Conservation (phyloP, 2,888 invertebrate species). For the Dryocosmus kuriphilus region DNA sequence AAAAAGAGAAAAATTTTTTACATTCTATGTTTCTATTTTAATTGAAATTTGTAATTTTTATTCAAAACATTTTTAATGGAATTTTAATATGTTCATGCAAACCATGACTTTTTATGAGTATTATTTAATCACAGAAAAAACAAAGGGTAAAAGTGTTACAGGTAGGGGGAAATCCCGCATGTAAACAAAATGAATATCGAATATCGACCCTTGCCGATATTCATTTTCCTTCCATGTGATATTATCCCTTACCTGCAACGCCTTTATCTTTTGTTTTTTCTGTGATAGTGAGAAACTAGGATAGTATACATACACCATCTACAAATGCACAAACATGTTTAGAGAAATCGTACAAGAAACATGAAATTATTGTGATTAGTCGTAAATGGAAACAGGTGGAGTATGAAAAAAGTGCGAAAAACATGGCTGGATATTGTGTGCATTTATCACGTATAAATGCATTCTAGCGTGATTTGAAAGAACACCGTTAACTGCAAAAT, state of each 20-base stretch:
- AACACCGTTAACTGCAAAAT: too few species aligned
- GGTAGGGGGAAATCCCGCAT: too few species aligned
- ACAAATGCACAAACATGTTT: slow-evolving; percentile 29
- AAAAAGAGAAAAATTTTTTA: neutral
- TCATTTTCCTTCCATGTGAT: too few species aligned
- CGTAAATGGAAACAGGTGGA: neutral
- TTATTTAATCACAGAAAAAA: too few species aligned
- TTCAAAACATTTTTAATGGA: neutral
- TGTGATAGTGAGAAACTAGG: neutral
- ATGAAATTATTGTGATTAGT: slow-evolving; percentile 8
- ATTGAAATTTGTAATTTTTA: neutral
- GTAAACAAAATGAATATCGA: too few species aligned
- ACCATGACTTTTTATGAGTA: neutral
- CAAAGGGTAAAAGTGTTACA: too few species aligned
- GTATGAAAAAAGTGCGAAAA: neutral
- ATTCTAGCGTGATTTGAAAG: too few species aligned
- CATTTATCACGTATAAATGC: too few species aligned
- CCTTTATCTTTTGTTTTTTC: too few species aligned
- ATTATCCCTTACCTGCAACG: too few species aligned
- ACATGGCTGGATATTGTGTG: neutral
- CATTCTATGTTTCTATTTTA: neutral
- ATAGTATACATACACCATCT: neutral
- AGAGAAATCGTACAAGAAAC: slow-evolving; percentile 5
- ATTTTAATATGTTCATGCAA: neutral
- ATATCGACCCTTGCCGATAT: too few species aligned